Conservation (phyloP, 2,113 vertebrate species). For the Urocolius indicus region DNA sequence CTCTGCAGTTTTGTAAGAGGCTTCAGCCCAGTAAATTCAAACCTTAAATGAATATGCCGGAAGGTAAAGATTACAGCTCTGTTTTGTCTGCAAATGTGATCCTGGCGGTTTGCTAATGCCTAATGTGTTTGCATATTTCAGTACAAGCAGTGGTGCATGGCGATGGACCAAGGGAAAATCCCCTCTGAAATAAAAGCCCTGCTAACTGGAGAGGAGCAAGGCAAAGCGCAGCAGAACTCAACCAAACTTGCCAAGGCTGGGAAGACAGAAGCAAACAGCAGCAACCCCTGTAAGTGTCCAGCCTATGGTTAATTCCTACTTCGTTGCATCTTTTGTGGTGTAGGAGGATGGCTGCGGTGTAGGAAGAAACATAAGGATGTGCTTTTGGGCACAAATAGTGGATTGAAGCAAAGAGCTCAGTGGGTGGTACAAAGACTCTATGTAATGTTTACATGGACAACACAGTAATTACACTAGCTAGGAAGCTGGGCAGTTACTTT, state of each 20-base stretch:
- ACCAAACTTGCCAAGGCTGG: constrained; percentile 80
- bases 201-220: constrained; percentile 93
- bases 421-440: constrained; percentile 52
- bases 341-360: constrained; percentile 31
- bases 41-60: background rate
- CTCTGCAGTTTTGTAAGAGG: background rate
- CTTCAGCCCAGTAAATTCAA: constrained; percentile 17
- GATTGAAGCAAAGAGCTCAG: constrained; percentile 25
- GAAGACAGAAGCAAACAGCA: constrained; percentile 80
- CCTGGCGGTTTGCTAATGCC: constrained; percentile 23
- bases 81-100: constrained; percentile 28
- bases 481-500: constrained; percentile 39
- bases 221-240: constrained; percentile 77
- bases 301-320: background rate
- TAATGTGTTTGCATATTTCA: constrained; percentile 69
- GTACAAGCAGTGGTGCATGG: constrained; percentile 99
- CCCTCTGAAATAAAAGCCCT: constrained; percentile 98
- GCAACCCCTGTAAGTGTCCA: constrained; percentile 75
- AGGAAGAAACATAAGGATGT: constrained; percentile 45
- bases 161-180: constrained; percentile 99
- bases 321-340: constrained; percentile 16
- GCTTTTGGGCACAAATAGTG: constrained; percentile 44
- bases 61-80: constrained; percentile 26
- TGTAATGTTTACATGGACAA: constrained; percentile 50
- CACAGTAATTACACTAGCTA: background rate